Evolutionary conservation across 1,140 invertebrate genomes (phyloP).

Genomic region (Apis mellifera): Amel_HAv3.1 CM009936.2:12695501-12696000

Average conservation of each 20-base stretch:
- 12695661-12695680: slow-evolving; percentile 65
- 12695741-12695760: slow-evolving; percentile 21
- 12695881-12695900: not conserved
- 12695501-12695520: slow-evolving; percentile 68
- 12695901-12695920: not conserved
- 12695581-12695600: not conserved
- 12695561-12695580: slow-evolving; percentile 3
- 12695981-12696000: too few relatives aligned
- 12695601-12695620: slow-evolving; percentile 14
- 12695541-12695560: slow-evolving; percentile 22
- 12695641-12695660: slow-evolving; percentile 50
- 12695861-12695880: slow-evolving; percentile 16
- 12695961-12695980: too few relatives aligned
- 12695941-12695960: not conserved
- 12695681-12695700: slow-evolving; percentile 66
- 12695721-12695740: not conserved
- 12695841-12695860: slow-evolving; percentile 62
- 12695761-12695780: slow-evolving; percentile 44
- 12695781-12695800: slow-evolving; percentile 60
- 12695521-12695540: slow-evolving; percentile 63
- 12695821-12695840: slow-evolving; percentile 67
- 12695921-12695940: slow-evolving; percentile 15
- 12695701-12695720: slow-evolving; percentile 63
- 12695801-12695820: slow-evolving; percentile 64
- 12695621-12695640: slow-evolving; percentile 41